Percentiles rank a stretch among this genome's conserved stretches.
These are phyloP conservation scores for Daktulosphaira vitifoliae DNA, from an alignment of 1,140 invertebrate species.

Conservation along the genomic window DNA sequence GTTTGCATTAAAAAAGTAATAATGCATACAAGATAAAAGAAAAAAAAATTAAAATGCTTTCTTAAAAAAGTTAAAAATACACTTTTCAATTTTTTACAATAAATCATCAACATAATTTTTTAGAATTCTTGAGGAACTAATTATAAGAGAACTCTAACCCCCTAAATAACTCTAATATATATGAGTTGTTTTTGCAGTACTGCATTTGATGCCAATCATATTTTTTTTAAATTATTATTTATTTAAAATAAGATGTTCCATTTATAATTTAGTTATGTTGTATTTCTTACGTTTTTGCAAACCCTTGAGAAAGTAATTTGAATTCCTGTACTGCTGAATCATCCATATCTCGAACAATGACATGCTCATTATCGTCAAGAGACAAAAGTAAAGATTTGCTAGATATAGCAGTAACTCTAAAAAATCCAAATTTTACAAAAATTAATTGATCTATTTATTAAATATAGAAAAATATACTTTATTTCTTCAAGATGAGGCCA, in stretches of 20 bases:
- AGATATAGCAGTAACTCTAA: slow-evolving; percentile 52
- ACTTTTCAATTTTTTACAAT: too few relatives aligned
- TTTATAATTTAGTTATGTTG: background rate
- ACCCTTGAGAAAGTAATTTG: slow-evolving; percentile 44
- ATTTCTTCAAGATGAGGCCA: slow-evolving; percentile 84
- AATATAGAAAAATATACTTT: slow-evolving; percentile 23
- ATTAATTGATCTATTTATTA: too few relatives aligned
- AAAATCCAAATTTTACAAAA: slow-evolving; percentile 20
- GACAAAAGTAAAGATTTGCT: slow-evolving; percentile 39
- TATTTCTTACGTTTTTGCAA: slow-evolving; percentile 46
- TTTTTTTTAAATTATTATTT: background rate
- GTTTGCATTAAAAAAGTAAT: too few relatives aligned
- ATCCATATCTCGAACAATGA: slow-evolving; percentile 43
- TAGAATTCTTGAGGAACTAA: too few relatives aligned
- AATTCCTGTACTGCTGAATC: slow-evolving; percentile 43
- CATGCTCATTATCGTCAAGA: slow-evolving; percentile 39
- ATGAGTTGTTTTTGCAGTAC: too few relatives aligned
- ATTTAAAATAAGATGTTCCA: slow-evolving; percentile 27
- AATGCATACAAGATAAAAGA: too few relatives aligned
- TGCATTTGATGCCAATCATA: slow-evolving; percentile 36
- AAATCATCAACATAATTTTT: too few relatives aligned
- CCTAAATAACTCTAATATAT: too few relatives aligned
- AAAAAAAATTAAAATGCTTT: too few relatives aligned
- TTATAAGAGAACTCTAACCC: too few relatives aligned
- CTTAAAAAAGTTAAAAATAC: too few relatives aligned